A percentile compares a stretch with the other conserved stretches of the same genome.
Conservation (phyloP, 2,113 vertebrate genomes). For the Cisticola juncidis region DNA sequence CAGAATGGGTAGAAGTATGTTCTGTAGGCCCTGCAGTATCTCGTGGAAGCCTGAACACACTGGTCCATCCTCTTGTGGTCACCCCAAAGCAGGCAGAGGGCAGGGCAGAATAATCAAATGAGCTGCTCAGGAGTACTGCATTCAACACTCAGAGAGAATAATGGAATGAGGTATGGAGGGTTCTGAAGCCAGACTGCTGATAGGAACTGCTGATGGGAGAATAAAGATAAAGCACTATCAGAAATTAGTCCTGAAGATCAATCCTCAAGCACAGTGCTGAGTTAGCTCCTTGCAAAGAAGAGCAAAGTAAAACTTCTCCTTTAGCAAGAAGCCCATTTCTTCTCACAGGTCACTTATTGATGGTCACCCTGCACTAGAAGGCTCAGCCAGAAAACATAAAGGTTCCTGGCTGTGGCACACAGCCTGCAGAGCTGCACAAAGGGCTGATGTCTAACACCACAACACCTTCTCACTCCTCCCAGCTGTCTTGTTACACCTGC, state of each 20-base stretch:
- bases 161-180: not conserved
- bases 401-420: not conserved
- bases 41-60: not conserved
- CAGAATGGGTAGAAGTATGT: not conserved
- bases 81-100: not conserved
- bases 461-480: not conserved
- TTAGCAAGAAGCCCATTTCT: not conserved
- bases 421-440: rapidly evolving
- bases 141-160: not conserved
- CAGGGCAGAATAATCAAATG: not conserved
- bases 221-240: not conserved
- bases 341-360: not conserved
- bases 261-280: not conserved
- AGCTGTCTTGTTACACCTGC: not conserved
- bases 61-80: not conserved
- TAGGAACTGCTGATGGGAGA: not conserved
- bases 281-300: not conserved
- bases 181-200: not conserved
- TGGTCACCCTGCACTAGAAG: not conserved
- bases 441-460: not conserved
- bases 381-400: not conserved
- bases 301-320: not conserved
- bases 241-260: not conserved
- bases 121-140: not conserved
- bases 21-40: not conserved